phyloP scores from a whole-genome alignment of 2,113 vertebrate genomes.

The Gymnocephalus cernua region DNA sequence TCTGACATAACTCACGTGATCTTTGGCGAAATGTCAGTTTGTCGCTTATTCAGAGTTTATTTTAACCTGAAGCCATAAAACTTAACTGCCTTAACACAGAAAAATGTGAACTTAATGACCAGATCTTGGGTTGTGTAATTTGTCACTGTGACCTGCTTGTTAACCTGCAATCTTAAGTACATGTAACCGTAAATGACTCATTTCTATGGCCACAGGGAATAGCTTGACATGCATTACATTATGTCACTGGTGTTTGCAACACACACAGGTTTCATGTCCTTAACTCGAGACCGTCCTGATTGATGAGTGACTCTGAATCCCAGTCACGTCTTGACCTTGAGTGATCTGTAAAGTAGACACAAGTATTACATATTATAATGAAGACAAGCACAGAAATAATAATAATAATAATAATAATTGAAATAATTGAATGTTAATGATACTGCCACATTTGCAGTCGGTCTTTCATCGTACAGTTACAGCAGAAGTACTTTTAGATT shows the following conservation, averaged over 20 bases:
- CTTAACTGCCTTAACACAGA: constrained; percentile 20
- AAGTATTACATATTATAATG: background rate
- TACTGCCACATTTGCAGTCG: background rate
- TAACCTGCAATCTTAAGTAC: constrained; percentile 27
- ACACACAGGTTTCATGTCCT: constrained; percentile 14
- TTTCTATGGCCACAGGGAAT: constrained; percentile 16
- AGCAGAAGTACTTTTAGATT: background rate
- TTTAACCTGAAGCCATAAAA: constrained; percentile 48
- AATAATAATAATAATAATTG: background rate
- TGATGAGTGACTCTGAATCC: constrained; percentile 17
- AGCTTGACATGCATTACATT: constrained; percentile 11
- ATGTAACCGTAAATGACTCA: constrained; percentile 55
- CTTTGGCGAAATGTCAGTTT: constrained; percentile 23
- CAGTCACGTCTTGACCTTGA: constrained; percentile 31
- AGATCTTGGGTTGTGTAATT: constrained; percentile 30
- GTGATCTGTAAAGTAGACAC: constrained; percentile 58
- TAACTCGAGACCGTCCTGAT: constrained; percentile 42
- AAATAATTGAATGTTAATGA: background rate
- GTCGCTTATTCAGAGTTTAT: constrained; percentile 50
- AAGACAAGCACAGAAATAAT: background rate
- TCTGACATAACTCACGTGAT: constrained; percentile 50
- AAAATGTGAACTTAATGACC: constrained; percentile 45
- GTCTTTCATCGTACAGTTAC: background rate
- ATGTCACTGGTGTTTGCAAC: background rate
- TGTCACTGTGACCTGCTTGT: constrained; percentile 69